Conservation (phyloP, 1,140 invertebrate species). For the Penaeus vannamei region DNA sequence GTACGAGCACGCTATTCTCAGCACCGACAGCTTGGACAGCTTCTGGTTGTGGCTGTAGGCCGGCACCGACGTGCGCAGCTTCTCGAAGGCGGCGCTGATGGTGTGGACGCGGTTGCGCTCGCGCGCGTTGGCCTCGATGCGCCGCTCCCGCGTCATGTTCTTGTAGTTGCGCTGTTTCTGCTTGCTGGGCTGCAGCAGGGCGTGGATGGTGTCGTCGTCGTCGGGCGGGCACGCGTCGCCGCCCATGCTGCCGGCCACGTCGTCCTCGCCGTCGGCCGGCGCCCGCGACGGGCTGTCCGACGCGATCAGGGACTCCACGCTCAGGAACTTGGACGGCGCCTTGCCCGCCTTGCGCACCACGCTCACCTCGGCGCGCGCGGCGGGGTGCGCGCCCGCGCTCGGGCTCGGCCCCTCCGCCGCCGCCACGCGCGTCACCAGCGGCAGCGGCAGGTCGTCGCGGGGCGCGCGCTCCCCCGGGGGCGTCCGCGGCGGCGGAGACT, state of each 20-base stretch:
- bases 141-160: slow-evolving; percentile 91
- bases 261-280: slow-evolving; percentile 34
- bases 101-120: slow-evolving; percentile 94
- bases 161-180: slow-evolving; percentile 90
- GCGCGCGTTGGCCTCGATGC: slow-evolving; percentile 93
- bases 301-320: slow-evolving; percentile 66
- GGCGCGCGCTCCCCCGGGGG: slow-evolving; percentile 70
- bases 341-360: slow-evolving; percentile 54
- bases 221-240: not conserved
- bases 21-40: slow-evolving; percentile 90
- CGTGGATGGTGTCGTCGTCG: slow-evolving; percentile 51
- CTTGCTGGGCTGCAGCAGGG: slow-evolving; percentile 61
- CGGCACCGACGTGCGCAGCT: slow-evolving; percentile 85
- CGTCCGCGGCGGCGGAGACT: slow-evolving; percentile 61
- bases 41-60: slow-evolving; percentile 94
- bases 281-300: slow-evolving; percentile 39
- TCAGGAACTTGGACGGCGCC: slow-evolving; percentile 64
- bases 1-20: slow-evolving; percentile 92
- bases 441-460: slow-evolving; percentile 68
- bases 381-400: slow-evolving; percentile 20
- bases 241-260: not conserved
- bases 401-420: slow-evolving; percentile 51
- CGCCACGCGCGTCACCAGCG: slow-evolving; percentile 64
- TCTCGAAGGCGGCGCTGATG: slow-evolving; percentile 95
- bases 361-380: slow-evolving; percentile 37